Percentiles rank a stretch among this genome's conserved stretches.
phyloP scores from a whole-genome alignment of 1,140 invertebrate genomes.

The Meloidogyne floridensis region DNA sequence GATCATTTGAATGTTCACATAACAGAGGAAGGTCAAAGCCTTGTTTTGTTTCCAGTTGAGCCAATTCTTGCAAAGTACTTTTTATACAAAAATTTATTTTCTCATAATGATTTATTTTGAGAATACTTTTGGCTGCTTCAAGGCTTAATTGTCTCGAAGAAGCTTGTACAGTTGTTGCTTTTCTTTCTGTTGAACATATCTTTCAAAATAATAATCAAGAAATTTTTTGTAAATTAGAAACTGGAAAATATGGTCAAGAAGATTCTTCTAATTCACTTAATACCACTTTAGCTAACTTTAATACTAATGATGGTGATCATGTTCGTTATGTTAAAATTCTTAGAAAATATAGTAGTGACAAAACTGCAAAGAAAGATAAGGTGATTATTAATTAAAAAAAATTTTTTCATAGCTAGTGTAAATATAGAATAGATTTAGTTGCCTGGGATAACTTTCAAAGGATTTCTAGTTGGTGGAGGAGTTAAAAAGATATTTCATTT shows the following conservation, averaged over 20 bases:
- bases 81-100: constrained; percentile 26
- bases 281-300: constrained; percentile 74
- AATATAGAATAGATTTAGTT: too few species aligned
- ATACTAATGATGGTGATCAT: constrained; percentile 85
- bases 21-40: constrained; percentile 79
- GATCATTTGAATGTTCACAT: constrained; percentile 66
- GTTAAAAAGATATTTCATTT: too few species aligned
- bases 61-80: constrained; percentile 68
- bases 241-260: constrained; percentile 69
- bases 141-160: constrained; percentile 74
- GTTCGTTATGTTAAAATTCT: constrained; percentile 87
- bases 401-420: neutral
- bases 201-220: constrained; percentile 69
- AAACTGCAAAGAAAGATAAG: constrained; percentile 71
- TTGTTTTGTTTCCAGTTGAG: constrained; percentile 88
- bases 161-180: constrained; percentile 75
- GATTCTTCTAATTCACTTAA: constrained; percentile 65
- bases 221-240: constrained; percentile 51
- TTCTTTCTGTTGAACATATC: constrained; percentile 75
- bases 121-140: constrained; percentile 43
- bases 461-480: too few species aligned
- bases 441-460: too few species aligned
- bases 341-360: constrained; percentile 68
- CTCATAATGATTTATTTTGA: constrained; percentile 33
- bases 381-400: constrained; percentile 61